Evolutionary conservation across 2,888 invertebrate genomes (phyloP), one percentile per base, ranked within the genome.

Genomic region (Lapara coniferarum): DNA sequence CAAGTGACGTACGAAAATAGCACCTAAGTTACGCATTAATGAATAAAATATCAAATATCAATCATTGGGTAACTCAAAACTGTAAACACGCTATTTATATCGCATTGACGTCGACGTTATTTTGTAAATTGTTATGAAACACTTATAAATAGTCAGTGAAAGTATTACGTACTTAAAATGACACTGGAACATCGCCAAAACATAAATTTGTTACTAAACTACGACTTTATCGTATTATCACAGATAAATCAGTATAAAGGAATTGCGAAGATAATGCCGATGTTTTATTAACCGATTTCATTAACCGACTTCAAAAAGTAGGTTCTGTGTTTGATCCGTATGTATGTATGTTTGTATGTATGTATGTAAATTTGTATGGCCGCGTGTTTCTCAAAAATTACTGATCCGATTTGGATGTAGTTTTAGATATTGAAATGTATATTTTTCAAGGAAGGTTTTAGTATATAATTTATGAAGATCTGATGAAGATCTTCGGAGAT

Each of bases 151-250:
- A 51, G 69, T 30, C 55, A 66, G 46, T 49, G 63, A 51, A 63
- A 66, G 67, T 30, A 19, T 55, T 25, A 13, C 51, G 37, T 19
- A 68, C 57, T 58, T 25, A 58, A 71, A 58, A 66, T 58, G 68
- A 71, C 69, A 73, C 49, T 78, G 79, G 79, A 76, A 30, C 59
- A 46, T 10, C 14, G 75, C 79, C 79, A 78, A 75, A 71, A 69
- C 71, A 76, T 73, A 70, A 66, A 71, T 73, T 68, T 72, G 76
- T 78, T 75, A 73, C 72, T 73, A 70, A 74, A 75, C 71, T 59
- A 63, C 51, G 74, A 71, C 70, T 68, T 63, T 72, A 69, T 72
- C 70, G 56, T 66, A 66, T 25, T 25, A 25, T 71, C 68, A 71
- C 53, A 66, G n/a, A 51, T 53, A 58, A 68, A 71, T 71, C 53